Evolutionary conservation across 2,888 invertebrate species (phyloP), one percentile per base, ranked within the genome.

Genomic region (Hypomecis atomaria): DNA sequence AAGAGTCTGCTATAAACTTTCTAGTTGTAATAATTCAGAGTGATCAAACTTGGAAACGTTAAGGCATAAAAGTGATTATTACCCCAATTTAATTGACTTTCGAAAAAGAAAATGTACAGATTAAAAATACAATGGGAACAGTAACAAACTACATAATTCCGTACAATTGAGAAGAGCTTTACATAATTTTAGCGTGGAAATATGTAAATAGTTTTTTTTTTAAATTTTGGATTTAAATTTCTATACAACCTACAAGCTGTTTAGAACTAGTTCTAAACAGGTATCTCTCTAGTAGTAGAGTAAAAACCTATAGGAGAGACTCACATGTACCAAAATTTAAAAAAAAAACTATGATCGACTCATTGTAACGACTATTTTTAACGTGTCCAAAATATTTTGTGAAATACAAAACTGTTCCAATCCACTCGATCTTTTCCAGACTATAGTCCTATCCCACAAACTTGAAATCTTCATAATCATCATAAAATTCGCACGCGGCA

Each of bases 401-500:
- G 33, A 47, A 5, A 10, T 34, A 10, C 10, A 47, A 10, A 33
- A 23, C 23, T 4, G 4, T 4, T 23, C 10, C 47, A 10, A 47
- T 47, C 4, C 10, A 9, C 5, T 33, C n/a, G 3, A 49, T 49
- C 9, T 8, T 36, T 13, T 36, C 8, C 34, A n/a, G 34, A 48
- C 34, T 48, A 49, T n/a, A 6, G 9, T 47, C 33, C 33, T 36
- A 49, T 11, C 6, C 7, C n/a, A 36, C 36, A 49, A n/a, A 42
- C 45, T 9, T 36, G n/a, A 40, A 33, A 47, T 13, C 23, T 40
- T 42, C 61, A 37, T 7, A 60, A 59, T 59, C 61, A 65, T 63
- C 61, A 66, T 54, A 33, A 61, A 63, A 67, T 65, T 70, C 67
- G 65, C 67, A 65, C 56, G 56, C 59, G 43, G 33, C 53, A 10